Base-by-base conservation (phyloP, 2,797 vertebrate species). In the Megaceryle alcyon region DNA sequence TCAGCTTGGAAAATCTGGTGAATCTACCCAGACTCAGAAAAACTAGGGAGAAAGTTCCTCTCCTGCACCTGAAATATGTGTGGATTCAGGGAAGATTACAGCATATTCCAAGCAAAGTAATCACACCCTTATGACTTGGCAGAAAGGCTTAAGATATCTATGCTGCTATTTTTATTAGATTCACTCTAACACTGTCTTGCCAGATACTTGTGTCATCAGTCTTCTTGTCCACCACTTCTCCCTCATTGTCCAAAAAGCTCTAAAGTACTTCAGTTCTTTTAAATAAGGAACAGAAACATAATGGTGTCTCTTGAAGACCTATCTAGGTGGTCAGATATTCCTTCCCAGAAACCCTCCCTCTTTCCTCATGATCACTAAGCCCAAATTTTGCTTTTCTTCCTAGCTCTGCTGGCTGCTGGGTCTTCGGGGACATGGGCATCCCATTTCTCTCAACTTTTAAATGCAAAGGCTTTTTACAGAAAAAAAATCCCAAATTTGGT, bases 71-170 rank as follows among this genome's bases (percentile, higher is more conserved):
- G 86, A 88, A 90, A 60, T 78, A 53, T 7, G 26, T 90, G 73
- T 88, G 81, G 70, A 82, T 94, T 93, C 73, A 70, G 78, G 86
- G 78, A 96, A 93, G 33, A 90, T 80, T 90, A 63, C 83, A 88
- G 33, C 53, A 53, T 85, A 63, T 93, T 95, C 64, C 78, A 90
- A 90, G 61, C 54, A 94, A 78, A 93, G 73, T 56, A 93, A 69
- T 84, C 83, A 90, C 78, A 75, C 63, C 49, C 82, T 84, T 53
- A 72, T 77, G 73, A 20, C 68, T 92, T 97, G 86, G 90, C 93
- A 88, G 80, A 76, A 82, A 92, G 46, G 7, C 35, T 60, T 39
- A 53, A 86, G 39, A 41, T 75, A 83, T 41, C 86, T 66, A 10
- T 63, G 77, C 10, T 73, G 51, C 25, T 86, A 44, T 64, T 93